Conservation (phyloP, 2,888 invertebrate species). For the Penaeus monodon region DNA sequence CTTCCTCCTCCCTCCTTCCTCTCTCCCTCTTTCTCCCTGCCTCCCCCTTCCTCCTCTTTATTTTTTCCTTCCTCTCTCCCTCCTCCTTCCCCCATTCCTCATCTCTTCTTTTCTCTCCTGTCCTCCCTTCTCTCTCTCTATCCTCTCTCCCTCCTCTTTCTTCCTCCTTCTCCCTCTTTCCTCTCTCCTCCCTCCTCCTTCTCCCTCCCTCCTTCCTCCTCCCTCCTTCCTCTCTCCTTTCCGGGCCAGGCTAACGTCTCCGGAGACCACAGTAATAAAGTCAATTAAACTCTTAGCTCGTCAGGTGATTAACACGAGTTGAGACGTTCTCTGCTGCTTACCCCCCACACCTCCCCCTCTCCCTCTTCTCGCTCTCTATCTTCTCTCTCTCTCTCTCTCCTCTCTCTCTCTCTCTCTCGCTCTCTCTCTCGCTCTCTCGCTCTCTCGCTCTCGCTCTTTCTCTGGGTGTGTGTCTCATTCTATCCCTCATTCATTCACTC, state of each 20-base stretch:
- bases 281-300: slow-evolving; percentile 63
- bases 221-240: background rate
- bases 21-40: background rate
- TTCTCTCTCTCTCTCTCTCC: background rate
- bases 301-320: slow-evolving; percentile 59
- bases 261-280: slow-evolving; percentile 49
- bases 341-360: background rate
- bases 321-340: slow-evolving; percentile 30
- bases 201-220: background rate
- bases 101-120: background rate
- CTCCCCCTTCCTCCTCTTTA: background rate
- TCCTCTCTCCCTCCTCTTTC: background rate
- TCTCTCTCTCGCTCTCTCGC: background rate
- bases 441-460: background rate
- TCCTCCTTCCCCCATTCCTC: no score
- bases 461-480: background rate
- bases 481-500: background rate
- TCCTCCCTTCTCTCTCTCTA: background rate
- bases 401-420: background rate
- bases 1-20: background rate
- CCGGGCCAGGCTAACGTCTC: slow-evolving; percentile 5
- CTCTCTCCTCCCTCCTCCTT: background rate
- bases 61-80: background rate
- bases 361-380: background rate
- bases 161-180: background rate